Base-by-base conservation (phyloP, 2,113 vertebrate genomes). In the Sylvilagus bachmani region DNA sequence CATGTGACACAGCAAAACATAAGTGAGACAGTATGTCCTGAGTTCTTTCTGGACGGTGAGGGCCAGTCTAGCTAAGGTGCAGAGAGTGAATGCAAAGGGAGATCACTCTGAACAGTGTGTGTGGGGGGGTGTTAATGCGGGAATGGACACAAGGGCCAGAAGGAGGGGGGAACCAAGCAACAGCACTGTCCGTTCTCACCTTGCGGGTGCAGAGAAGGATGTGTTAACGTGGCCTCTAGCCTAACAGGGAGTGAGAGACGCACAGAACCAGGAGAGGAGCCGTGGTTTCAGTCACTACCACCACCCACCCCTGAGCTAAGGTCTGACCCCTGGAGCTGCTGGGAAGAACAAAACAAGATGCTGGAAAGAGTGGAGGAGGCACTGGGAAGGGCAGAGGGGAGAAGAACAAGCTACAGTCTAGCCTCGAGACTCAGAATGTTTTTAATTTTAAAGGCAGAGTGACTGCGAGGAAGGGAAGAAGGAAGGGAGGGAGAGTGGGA, bases 11-110 rank as follows among this genome's bases (percentile, higher is more conserved):
- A 77, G 33, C 3, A 81, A 73, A 89, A 86, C 73, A 49, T n/a
- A 70, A 81, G 4, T 21, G 19, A 88, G 84, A 78, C 3, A 19
- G 24, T 12, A 17, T 12, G 33, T 71, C 27, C n/a, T 44, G 74
- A 64, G 33, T 81, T 66, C 83, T 79, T 67, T 91, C 77, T 49
- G 64, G 89, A 36, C 8, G 71, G 10, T 61, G n/a, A 95, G 19
- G 51, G 10, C 6, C 64, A 17, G 44, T 6, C 7, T 89, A 55
- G 51, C 73, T 33, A 84, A 90, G 58, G 38, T 36, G 61, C 1
- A 22, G 1, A 53, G 22, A 19, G 2, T 27, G 31, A 14, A 58
- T 21, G 17, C 22, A 49, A 67, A 66, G n/a, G 14, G 13, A 49
- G 17, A 19, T 19, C 61, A 53, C 51, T 53, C 10, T 44, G 36